Conservation (phyloP, 2,797 vertebrate species). For the Podarcis lilfordi region DNA sequence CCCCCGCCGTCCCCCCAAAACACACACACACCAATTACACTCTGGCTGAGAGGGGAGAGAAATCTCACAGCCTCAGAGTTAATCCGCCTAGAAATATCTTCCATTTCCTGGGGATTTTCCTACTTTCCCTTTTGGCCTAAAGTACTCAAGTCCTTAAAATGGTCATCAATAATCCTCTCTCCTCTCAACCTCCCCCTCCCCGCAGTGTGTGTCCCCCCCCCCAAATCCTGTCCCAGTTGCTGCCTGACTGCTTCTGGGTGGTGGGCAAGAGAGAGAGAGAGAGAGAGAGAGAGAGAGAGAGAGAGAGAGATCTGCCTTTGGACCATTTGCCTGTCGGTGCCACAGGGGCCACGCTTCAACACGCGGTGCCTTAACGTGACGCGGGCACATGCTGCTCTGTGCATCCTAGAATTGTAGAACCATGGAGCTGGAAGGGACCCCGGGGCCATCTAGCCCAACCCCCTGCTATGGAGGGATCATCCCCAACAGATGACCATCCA, state of each 20-base stretch:
- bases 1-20: not conserved
- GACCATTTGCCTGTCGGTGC: not conserved
- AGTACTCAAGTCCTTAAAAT: conserved; percentile 34
- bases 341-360: not conserved
- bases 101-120: conserved; percentile 51
- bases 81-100: conserved; percentile 55
- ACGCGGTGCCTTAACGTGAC: no score
- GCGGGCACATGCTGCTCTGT: not conserved
- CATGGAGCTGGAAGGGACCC: no score
- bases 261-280: not conserved
- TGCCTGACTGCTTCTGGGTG: not conserved
- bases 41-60: conserved; percentile 18
- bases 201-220: no score
- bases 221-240: not conserved
- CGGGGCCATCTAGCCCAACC: no score
- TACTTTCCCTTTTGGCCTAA: conserved; percentile 41
- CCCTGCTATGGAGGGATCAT: no score
- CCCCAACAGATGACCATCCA: no score
- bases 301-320: not conserved
- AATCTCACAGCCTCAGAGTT: conserved; percentile 15
- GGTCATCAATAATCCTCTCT: not conserved
- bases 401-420: no score
- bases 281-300: not conserved
- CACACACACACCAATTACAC: not conserved
- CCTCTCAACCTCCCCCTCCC: not conserved